Percentiles rank a stretch among this genome's conserved stretches.
Evolutionary conservation across 2,888 invertebrate genomes (phyloP).

Genomic region (Nemoura dubitans): DNA sequence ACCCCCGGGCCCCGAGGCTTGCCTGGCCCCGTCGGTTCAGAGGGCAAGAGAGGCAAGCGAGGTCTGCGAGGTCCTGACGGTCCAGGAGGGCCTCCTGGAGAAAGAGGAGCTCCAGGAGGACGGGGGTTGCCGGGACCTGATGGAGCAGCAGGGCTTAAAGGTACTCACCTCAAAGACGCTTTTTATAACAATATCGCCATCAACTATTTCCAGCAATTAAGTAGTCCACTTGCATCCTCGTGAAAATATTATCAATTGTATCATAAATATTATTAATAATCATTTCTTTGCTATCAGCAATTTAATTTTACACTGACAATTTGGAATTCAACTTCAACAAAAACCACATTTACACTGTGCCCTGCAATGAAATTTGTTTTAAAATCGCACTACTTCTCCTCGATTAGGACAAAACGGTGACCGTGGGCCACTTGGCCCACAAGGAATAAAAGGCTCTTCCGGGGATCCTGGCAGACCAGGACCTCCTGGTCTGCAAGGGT

Average conservation of each 20-base stretch:
- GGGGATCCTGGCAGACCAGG: conserved; percentile 72
- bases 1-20: conserved; percentile 77
- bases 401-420: conserved; percentile 72
- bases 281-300: too few relatives aligned
- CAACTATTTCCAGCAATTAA: too few relatives aligned
- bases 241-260: too few relatives aligned
- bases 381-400: too few relatives aligned
- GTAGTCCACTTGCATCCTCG: too few relatives aligned
- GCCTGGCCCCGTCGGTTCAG: conserved; percentile 77
- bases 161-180: too few relatives aligned
- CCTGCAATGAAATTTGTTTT: too few relatives aligned
- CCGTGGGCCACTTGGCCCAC: conserved; percentile 65
- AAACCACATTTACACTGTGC: too few relatives aligned
- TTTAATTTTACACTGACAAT: too few relatives aligned
- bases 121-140: conserved; percentile 80
- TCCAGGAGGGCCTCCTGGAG: conserved; percentile 75
- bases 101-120: conserved; percentile 72
- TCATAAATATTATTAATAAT: too few relatives aligned
- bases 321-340: too few relatives aligned
- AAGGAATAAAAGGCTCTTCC: conserved; percentile 68
- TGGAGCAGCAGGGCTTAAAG: conserved; percentile 79
- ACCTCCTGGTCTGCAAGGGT: conserved; percentile 67
- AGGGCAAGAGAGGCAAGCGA: conserved; percentile 84
- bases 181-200: too few relatives aligned
- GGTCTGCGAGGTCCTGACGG: conserved; percentile 82